Conservation (phyloP, 2,113 vertebrate species). For the Noturus placidus region DNA sequence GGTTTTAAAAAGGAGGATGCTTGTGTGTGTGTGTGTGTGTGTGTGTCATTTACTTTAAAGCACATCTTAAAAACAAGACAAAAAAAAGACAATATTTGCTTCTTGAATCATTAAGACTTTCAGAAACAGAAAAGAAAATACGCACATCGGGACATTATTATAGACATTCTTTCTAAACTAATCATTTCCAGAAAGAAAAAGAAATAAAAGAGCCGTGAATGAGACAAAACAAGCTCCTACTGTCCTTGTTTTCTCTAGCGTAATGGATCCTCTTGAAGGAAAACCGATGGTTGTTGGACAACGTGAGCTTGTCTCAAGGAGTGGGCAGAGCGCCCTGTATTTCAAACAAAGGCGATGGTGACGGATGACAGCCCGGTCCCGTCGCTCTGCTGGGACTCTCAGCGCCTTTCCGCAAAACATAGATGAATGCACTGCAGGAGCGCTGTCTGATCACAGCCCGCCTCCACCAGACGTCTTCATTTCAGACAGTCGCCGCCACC, state of each 20-base stretch:
- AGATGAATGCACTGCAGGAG: conserved; percentile 22
- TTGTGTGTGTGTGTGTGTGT: conserved; percentile 44
- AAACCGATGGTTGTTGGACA: not conserved
- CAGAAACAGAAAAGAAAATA: not conserved
- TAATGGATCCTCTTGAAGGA: not conserved
- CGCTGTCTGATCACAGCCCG: conserved; percentile 31
- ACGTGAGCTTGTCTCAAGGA: not conserved
- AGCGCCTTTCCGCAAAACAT: conserved; percentile 17
- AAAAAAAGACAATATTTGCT: not conserved
- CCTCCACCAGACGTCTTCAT: conserved; percentile 53
- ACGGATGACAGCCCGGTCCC: conserved; percentile 37
- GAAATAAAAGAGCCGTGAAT: not conserved
- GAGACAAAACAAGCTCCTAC: not conserved
- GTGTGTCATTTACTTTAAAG: conserved; percentile 3
- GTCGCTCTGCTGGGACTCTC: conserved; percentile 25
- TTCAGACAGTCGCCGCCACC: conserved; percentile 28
- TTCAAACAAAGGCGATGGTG: conserved; percentile 40
- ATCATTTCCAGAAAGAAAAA: not conserved
- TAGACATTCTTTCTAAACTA: not conserved
- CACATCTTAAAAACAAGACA: not conserved
- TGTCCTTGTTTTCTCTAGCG: not conserved
- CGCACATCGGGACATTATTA: not conserved
- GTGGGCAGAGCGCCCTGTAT: conserved; percentile 15
- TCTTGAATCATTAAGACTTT: not conserved
- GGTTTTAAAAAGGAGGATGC: conserved; percentile 40